Evolutionary conservation across 1,140 invertebrate species (phyloP).

Genomic region (Diorhabda elongata): DNA sequence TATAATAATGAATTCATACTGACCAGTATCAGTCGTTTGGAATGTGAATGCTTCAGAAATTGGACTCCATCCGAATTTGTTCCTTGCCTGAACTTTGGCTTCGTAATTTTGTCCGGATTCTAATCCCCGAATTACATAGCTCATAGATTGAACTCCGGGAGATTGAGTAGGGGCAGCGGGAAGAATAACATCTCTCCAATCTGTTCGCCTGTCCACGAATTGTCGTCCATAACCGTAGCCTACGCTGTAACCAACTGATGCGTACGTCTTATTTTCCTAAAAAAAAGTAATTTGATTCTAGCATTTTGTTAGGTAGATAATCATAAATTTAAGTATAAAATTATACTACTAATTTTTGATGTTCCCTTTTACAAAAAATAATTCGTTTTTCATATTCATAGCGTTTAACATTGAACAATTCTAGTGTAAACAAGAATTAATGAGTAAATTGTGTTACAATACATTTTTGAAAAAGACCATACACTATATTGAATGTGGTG

Average conservation of each 20-base stretch:
- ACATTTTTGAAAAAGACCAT: no score
- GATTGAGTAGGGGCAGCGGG: constrained; percentile 47
- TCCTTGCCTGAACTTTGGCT: constrained; percentile 59
- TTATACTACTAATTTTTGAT: no score
- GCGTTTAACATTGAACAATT: no score
- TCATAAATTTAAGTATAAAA: no score
- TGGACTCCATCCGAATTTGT: constrained; percentile 61
- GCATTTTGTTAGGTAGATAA: no score
- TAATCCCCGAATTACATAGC: constrained; percentile 56
- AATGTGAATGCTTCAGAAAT: constrained; percentile 56
- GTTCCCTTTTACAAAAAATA: no score
- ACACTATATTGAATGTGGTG: no score
- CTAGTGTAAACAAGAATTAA: no score
- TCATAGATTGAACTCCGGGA: constrained; percentile 54
- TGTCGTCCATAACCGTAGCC: constrained; percentile 38
- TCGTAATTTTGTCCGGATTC: constrained; percentile 58
- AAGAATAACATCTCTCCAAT: constrained; percentile 59
- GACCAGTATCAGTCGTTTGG: constrained; percentile 44
- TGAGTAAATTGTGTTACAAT: no score
- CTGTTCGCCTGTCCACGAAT: constrained; percentile 46
- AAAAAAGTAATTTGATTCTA: constrained; percentile 7
- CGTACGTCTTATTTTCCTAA: constrained; percentile 42
- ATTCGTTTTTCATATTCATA: no score
- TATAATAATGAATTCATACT: constrained; percentile 24
- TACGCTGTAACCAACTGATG: constrained; percentile 32